These are phyloP conservation scores for Bombus sylvicola DNA, from an alignment of 1,140 invertebrate genomes.

Conservation along the genomic window DNA sequence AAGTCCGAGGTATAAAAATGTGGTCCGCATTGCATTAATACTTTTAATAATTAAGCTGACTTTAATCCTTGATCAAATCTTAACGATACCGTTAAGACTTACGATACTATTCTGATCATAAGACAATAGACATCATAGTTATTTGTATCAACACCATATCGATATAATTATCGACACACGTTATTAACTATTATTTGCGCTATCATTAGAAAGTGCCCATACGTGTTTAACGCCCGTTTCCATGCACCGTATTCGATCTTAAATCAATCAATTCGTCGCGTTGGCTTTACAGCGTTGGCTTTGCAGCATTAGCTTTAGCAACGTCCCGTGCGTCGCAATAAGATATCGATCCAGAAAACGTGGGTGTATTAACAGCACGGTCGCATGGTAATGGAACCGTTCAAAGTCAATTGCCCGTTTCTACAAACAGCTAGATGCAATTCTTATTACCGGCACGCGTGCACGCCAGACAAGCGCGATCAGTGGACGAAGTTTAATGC, in stretches of 20 bases:
- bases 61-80: not conserved
- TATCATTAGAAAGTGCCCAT: constrained; percentile 31
- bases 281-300: not conserved
- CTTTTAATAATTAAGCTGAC: not conserved
- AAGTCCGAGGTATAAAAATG: not conserved
- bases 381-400: constrained; percentile 12
- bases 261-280: constrained; percentile 35
- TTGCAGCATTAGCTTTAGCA: constrained; percentile 21
- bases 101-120: not conserved
- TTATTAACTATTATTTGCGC: constrained; percentile 45
- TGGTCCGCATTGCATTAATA: not conserved
- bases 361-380: constrained; percentile 30
- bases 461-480: constrained; percentile 11
- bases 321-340: constrained; percentile 10
- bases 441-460: constrained; percentile 31
- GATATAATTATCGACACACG: not conserved
- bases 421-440: constrained; percentile 25
- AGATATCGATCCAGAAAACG: constrained; percentile 22
- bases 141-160: not conserved
- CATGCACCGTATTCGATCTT: constrained; percentile 2
- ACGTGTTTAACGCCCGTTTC: constrained; percentile 36
- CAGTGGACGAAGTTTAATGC: not conserved
- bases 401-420: constrained; percentile 31
- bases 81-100: not conserved
- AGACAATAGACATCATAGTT: no score